Evolutionary conservation across 1,140 invertebrate species (phyloP), one percentile per base, ranked within the genome.

Genomic region (Adelges cooleyi): DNA sequence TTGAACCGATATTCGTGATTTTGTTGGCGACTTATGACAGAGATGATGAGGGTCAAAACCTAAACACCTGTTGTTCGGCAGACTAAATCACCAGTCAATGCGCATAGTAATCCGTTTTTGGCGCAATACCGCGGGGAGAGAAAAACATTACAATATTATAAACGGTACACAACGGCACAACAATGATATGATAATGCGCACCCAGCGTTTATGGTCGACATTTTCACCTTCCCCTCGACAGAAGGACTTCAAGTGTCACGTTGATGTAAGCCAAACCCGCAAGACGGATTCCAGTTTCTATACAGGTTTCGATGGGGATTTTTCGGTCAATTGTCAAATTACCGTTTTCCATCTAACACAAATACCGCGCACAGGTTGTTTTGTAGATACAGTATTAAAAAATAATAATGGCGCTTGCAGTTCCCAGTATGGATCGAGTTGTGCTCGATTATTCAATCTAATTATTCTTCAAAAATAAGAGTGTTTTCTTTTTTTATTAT

Each of bases 11-110:
- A 2, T 23, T 10, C 33, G 36, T 22, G 36, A 42, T 5, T n/a
- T 13, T 42, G 18, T 56, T 17, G 53, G 38, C 53, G 38, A 56
- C 53, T 56, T 42, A 25, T 25, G 53, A 42, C 36, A 42, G 53
- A 56, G 8, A 42, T 23, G 53, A 42, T 42, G 36, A 56, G 53
- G 53, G 53, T 56, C 53, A 40, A 36, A 38, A 8, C 36, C 53
- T n/a, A 15, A 25, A 40, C 53, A 56, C 53, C 53, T 56, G 53
- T 56, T 56, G 53, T 27, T 11, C 6, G 0, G 29, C 8, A 18
- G 8, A 1, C 2, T n/a, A 36, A 9, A 52, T 52, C 50, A 36
- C 20, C 52, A 42, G 23, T n/a, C n/a, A n/a, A n/a, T n/a, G n/a
- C 6, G 33, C 9, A 6, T 20, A 40, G 18, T 42, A 42, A 56